Conservation (phyloP, 1,140 invertebrate species). For the Eubasilissa regina region DNA sequence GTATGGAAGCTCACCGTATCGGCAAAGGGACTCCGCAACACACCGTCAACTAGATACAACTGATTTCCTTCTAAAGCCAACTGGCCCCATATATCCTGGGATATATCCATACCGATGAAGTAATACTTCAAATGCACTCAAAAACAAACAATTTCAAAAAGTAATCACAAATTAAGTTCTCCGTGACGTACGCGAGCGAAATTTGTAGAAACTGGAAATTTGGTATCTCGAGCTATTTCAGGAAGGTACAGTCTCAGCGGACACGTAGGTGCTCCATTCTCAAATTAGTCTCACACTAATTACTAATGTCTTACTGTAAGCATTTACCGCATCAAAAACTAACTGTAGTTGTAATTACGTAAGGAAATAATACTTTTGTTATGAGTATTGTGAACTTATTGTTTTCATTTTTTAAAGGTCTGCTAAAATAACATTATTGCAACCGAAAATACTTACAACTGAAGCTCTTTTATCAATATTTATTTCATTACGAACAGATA, state of each 20-base stretch:
- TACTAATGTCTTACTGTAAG: too few species aligned
- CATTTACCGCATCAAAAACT: too few species aligned
- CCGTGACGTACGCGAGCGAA: slow-evolving; percentile 44
- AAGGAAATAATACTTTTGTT: too few species aligned
- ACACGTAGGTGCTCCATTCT: background rate
- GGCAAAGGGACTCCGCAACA: slow-evolving; percentile 83
- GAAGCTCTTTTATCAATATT: too few species aligned
- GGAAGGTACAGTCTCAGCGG: slow-evolving; percentile 29
- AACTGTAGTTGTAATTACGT: too few species aligned
- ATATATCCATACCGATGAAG: slow-evolving; percentile 73
- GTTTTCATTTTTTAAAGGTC: too few species aligned
- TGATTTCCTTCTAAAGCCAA: slow-evolving; percentile 87
- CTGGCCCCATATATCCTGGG: slow-evolving; percentile 85
- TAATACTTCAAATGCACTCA: background rate
- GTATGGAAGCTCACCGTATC: slow-evolving; percentile 79
- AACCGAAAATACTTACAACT: too few species aligned
- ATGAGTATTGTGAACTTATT: too few species aligned
- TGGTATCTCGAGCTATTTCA: slow-evolving; percentile 53
- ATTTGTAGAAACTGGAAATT: slow-evolving; percentile 54
- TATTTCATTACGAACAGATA: too few species aligned
- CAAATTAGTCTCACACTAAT: too few species aligned
- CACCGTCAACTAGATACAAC: slow-evolving; percentile 85
- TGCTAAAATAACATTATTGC: too few species aligned
- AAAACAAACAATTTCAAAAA: slow-evolving; percentile 22
- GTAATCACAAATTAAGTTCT: slow-evolving; percentile 41